Evolutionary conservation across 2,797 vertebrate genomes (phyloP), one percentile per base, ranked within the genome.

Genomic region (Danio tinwini): DNA sequence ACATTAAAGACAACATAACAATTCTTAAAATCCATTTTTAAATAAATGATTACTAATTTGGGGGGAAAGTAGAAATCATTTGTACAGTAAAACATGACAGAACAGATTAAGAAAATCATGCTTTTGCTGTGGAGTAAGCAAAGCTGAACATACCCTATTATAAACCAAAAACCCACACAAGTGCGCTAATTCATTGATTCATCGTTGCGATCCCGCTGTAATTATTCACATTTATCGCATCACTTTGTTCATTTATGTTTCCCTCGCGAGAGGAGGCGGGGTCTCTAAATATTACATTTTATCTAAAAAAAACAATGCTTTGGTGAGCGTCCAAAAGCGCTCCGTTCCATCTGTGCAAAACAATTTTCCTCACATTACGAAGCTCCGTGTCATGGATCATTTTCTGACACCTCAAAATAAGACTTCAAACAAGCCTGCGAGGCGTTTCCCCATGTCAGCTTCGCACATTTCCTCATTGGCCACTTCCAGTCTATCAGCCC

Each of bases 371-470:
- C 84, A 82, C 80, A 85, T 85, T 83, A 83, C 55, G 13, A 53
- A 82, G 76, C 80, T 67, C 74, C 4, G 8, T 76, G 85, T 86
- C 74, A 75, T 86, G 85, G 80, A 84, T 84, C 85, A 86, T 82
- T 84, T 84, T 86, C 77, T 74, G 82, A 86, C 85, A 84, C 76
- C 85, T 79, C 58, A 45, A 73, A 82, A 74, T 84, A 82, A 84
- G 77, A 81, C 81, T 83, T 83, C 78, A 85, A 72, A 83, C 75
- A 63, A 83, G 74, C 78, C 81, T 81, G 69, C 67, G 47, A 85
- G 82, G 84, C 76, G 74, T 71, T 83, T 75, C 67, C 67, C 17
- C 80, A 71, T 78, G 85, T 82, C 76, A 78, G 77, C 50, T 50
- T 71, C 71, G 47, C 71, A 47, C 62, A 63, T 84, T 86, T 80